phyloP scores from a whole-genome alignment of 2,797 vertebrate species.

The Sebastes nivosus region DNA sequence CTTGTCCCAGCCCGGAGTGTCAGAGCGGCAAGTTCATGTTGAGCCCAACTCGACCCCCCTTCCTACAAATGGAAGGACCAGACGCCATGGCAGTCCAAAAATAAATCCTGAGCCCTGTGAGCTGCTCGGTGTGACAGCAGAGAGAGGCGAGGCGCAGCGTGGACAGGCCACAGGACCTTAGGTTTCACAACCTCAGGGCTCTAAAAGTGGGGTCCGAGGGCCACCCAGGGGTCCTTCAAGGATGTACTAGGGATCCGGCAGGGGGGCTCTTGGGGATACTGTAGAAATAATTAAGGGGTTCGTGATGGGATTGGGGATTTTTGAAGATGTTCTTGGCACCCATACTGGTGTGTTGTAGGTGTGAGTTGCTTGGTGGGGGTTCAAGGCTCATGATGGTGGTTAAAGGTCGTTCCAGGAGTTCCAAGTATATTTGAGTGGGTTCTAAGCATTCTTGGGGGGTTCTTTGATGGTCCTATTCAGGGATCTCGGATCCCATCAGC shows the following conservation, averaged over 20 bases:
- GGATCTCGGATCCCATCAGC: too few relatives aligned
- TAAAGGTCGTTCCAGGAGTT: neutral
- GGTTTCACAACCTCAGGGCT: conserved; percentile 61
- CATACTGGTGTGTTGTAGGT: neutral
- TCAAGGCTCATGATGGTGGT: neutral
- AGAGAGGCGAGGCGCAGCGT: conserved; percentile 36
- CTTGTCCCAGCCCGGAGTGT: conserved; percentile 81
- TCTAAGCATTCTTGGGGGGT: neutral
- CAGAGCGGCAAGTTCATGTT: conserved; percentile 83
- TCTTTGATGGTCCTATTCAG: neutral
- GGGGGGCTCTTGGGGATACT: neutral
- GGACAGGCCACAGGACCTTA: conserved; percentile 61
- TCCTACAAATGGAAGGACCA: conserved; percentile 85
- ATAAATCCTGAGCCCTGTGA: conserved; percentile 81
- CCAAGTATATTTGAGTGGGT: neutral
- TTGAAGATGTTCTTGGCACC: neutral
- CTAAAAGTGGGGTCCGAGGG: conserved; percentile 53
- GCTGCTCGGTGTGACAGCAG: conserved; percentile 73
- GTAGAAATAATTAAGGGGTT: neutral
- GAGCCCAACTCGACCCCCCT: conserved; percentile 78
- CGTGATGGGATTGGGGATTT: neutral
- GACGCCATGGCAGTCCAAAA: conserved; percentile 87
- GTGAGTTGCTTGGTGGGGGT: neutral
- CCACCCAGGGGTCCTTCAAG: conserved; percentile 43
- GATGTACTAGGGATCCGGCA: neutral